Percentiles rank a stretch among this genome's conserved stretches.
Conservation (phyloP, 1,140 invertebrate species). For the Bombus turneri region DNA sequence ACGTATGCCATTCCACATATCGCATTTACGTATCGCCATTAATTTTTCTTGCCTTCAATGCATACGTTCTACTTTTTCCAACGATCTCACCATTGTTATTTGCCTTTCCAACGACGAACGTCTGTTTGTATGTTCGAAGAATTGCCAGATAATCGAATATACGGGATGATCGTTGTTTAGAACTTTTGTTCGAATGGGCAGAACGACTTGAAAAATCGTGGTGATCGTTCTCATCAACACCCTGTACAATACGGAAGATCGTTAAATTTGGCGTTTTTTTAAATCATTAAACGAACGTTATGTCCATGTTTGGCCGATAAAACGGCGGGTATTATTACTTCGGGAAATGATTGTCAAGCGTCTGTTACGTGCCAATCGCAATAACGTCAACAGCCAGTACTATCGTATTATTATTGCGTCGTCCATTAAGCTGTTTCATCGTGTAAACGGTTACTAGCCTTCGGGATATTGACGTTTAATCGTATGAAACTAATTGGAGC, state of each 20-base stretch:
- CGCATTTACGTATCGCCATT: not conserved
- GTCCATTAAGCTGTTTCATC: slow-evolving; percentile 31
- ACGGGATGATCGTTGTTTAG: too few relatives aligned
- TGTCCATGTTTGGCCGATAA: not conserved
- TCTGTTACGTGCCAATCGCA: slow-evolving; percentile 29
- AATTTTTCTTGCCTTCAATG: not conserved
- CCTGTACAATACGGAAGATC: not conserved
- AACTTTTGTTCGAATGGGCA: too few relatives aligned
- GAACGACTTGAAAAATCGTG: not conserved
- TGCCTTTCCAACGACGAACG: too few relatives aligned
- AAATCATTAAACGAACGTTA: not conserved
- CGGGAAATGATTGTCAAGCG: slow-evolving; percentile 22
- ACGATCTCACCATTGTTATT: too few relatives aligned
- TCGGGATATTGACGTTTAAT: slow-evolving; percentile 43
- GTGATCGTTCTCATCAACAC: not conserved
- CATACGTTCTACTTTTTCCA: not conserved
- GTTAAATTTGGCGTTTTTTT: not conserved
- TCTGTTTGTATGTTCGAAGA: too few relatives aligned
- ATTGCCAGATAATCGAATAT: too few relatives aligned
- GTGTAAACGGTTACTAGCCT: slow-evolving; percentile 14
- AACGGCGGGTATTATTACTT: not conserved
- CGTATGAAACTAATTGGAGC: slow-evolving; percentile 34
- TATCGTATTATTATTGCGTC: slow-evolving; percentile 30
- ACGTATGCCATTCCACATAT: not conserved
- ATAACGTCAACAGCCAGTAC: slow-evolving; percentile 1